Evolutionary conservation across 2,113 vertebrate genomes (phyloP).

Genomic region (Monarcha castaneiventris): DNA sequence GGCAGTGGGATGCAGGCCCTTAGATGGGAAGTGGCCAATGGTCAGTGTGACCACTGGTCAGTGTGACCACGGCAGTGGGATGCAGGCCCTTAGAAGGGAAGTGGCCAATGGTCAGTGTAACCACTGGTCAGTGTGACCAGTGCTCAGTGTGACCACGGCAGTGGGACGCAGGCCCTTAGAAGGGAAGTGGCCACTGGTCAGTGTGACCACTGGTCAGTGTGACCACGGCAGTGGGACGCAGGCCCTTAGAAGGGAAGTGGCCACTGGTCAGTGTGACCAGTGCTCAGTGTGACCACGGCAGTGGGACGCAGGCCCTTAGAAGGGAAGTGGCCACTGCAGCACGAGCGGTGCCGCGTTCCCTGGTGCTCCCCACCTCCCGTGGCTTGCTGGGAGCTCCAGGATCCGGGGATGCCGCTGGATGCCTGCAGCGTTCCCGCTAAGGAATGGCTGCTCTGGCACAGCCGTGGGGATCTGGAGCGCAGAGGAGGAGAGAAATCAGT

Average conservation of each 20-base stretch:
- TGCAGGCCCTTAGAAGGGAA: too few species aligned
- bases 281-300: background rate
- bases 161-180: background rate
- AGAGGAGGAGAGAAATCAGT: background rate
- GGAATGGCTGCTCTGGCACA: background rate
- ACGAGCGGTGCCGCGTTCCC: background rate
- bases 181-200: too few species aligned
- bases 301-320: background rate
- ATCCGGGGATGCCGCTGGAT: background rate
- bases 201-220: fast-evolving
- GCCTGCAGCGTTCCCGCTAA: background rate
- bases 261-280: too few species aligned
- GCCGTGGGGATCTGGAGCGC: too few species aligned
- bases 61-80: too few species aligned
- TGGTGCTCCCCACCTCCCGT: background rate
- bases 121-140: too few species aligned
- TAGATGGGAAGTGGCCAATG: too few species aligned
- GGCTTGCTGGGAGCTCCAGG: fast-evolving
- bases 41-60: too few species aligned
- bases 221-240: background rate
- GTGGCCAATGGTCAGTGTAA: too few species aligned
- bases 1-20: too few species aligned
- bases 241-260: too few species aligned
- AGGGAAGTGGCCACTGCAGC: background rate
- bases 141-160: fast-evolving